These are phyloP conservation scores for Ciconia stormi DNA, from an alignment of 2,113 vertebrate genomes.

Conservation along the genomic window DNA sequence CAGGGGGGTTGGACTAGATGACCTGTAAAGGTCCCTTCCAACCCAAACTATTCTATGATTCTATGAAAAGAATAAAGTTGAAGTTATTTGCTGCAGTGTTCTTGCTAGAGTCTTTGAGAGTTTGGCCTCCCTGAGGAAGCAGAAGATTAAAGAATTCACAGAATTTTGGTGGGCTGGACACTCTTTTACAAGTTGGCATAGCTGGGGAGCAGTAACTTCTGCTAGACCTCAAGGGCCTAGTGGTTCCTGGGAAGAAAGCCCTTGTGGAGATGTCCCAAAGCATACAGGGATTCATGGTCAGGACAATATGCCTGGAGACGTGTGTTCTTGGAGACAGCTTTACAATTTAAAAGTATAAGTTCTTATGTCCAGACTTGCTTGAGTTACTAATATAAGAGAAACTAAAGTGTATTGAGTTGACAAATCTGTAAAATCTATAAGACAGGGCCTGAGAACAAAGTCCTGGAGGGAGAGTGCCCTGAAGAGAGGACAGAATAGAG, in stretches of 20 bases:
- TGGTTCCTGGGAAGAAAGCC: not conserved
- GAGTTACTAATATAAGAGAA: not conserved
- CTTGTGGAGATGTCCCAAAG: rapidly evolving
- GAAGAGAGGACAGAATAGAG: not conserved
- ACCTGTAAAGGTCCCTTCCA: not conserved
- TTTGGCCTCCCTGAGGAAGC: not conserved
- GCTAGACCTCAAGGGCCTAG: not conserved
- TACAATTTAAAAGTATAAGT: not conserved
- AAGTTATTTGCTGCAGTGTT: not conserved
- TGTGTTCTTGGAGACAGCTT: not conserved
- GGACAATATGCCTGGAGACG: not conserved
- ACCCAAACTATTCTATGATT: not conserved
- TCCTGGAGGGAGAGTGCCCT: not conserved
- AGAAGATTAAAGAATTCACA: not conserved
- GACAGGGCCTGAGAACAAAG: not conserved
- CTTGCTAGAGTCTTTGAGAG: not conserved
- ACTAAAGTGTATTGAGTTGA: not conserved
- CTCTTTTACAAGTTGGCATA: not conserved
- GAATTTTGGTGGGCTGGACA: not conserved
- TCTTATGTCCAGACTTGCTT: not conserved
- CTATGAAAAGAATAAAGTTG: not conserved
- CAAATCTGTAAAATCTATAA: not conserved
- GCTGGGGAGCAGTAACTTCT: not conserved
- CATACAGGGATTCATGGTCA: not conserved
- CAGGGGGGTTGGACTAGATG: not conserved